Evolutionary conservation across 2,113 vertebrate species (phyloP), one percentile per base, ranked within the genome.

Genomic region (Synchiropus splendidus): DNA sequence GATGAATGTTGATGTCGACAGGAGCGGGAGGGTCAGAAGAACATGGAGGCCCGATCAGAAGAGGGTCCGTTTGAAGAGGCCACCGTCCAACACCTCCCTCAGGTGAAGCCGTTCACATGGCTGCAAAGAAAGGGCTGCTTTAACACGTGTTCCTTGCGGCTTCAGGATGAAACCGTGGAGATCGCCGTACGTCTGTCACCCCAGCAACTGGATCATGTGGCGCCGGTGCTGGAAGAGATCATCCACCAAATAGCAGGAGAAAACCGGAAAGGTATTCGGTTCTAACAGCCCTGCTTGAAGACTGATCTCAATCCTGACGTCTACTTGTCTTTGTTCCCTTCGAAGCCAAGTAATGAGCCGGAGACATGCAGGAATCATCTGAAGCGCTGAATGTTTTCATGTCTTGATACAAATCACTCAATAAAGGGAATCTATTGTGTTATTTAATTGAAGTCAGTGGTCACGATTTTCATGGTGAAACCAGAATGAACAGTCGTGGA

Each of bases 1-100:
- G n/a, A n/a, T n/a, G n/a, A n/a, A n/a, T n/a, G n/a, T n/a, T n/a
- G n/a, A n/a, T n/a, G 8, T 27, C 17, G 18, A 31, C 64, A 85
- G 83, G 83, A 88, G 30, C 81, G 50, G 41, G 69, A 77, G 31
- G 70, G 49, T 3, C 75, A 36, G 48, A 85, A 83, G 36, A 64
- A 62, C 45, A 62, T 74, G 59, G 71, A 73, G 61, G 52, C 74
- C 14, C 58, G 63, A 37, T 77, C 76, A 3, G 71, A 79, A 31
- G 65, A 77, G 1, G 60, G 54, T 13, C 77, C 68, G 42, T 54
- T 70, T 45, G 65, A 79, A 13, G 72, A 79, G 4, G 45, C 58
- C 31, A 57, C 53, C 11, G 30, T 56, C 16, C 58, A 64, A 45
- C 64, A 70, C 21, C 41, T 57, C 48, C 47, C 61, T 39, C 56